Conservation (phyloP, 2,797 vertebrate species). For the Spatula clypeata region DNA sequence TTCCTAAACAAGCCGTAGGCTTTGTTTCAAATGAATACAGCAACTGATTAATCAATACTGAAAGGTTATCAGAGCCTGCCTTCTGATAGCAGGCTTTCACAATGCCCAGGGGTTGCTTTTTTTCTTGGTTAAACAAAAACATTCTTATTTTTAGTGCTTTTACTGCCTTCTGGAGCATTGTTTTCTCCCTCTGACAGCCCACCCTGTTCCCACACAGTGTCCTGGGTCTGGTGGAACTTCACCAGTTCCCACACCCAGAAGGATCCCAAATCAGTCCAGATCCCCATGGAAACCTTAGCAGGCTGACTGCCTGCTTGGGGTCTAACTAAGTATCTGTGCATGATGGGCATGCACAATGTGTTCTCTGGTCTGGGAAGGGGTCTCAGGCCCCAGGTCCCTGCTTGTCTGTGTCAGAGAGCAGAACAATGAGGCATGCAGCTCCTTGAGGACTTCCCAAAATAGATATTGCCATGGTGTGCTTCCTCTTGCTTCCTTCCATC, state of each 20-base stretch:
- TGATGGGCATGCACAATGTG: not conserved
- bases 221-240: not conserved
- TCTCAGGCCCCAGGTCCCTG: not conserved
- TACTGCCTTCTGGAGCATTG: not conserved
- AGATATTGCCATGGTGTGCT: accelerated
- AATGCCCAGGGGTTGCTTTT: not conserved
- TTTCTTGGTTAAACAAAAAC: not conserved
- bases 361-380: not conserved
- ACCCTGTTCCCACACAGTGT: accelerated
- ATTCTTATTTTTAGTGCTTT: not conserved
- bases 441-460: not conserved
- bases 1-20: constrained; percentile 28
- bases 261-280: not conserved
- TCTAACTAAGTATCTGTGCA: accelerated
- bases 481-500: not conserved
- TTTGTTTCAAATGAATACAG: constrained; percentile 37
- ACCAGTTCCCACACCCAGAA: not conserved
- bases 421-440: not conserved
- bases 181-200: not conserved
- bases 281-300: not conserved
- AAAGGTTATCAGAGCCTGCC: constrained; percentile 28
- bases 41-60: constrained; percentile 36
- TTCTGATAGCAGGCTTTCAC: not conserved
- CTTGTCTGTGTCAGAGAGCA: not conserved
- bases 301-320: not conserved